These are phyloP conservation scores for Trissoscelio sp. DNA, from an alignment of 2,888 invertebrate species.

Conservation along the genomic window DNA sequence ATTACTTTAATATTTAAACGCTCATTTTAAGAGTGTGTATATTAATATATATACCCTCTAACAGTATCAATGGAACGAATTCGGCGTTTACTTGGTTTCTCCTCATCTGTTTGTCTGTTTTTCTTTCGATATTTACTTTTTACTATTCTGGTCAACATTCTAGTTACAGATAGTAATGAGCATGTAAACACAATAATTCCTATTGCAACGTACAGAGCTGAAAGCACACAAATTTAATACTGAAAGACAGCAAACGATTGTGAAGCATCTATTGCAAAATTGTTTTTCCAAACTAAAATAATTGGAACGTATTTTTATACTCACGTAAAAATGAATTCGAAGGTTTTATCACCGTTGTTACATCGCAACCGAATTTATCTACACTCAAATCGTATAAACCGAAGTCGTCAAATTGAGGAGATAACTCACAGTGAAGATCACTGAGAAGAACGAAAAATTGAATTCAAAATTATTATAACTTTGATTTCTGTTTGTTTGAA, in stretches of 20 bases:
- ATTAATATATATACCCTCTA: slow-evolving; percentile 89
- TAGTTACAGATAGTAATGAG: slow-evolving; percentile 69
- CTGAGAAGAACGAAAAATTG: no score
- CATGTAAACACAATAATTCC: slow-evolving; percentile 72
- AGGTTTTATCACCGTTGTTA: slow-evolving; percentile 86
- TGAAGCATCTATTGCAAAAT: no score
- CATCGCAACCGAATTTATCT: slow-evolving; percentile 84
- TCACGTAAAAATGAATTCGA: slow-evolving; percentile 90
- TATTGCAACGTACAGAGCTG: slow-evolving; percentile 76
- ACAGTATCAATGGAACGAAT: slow-evolving; percentile 90
- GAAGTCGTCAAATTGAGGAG: slow-evolving; percentile 87
- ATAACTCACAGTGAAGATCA: slow-evolving; percentile 85
- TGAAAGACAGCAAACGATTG: not conserved
- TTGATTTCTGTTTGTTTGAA: slow-evolving; percentile 6
- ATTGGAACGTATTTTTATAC: slow-evolving; percentile 77
- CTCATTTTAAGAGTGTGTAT: no score
- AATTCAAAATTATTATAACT: no score
- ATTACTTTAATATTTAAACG: no score
- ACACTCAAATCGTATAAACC: slow-evolving; percentile 88
- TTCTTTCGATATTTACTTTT: slow-evolving; percentile 60
- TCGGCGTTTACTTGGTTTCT: slow-evolving; percentile 82
- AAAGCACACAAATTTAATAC: slow-evolving; percentile 43
- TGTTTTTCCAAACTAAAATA: not conserved
- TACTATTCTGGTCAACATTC: slow-evolving; percentile 47
- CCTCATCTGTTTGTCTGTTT: slow-evolving; percentile 52